These are phyloP conservation scores for Neopelma chrysocephalum DNA, from an alignment of 2,797 vertebrate genomes.

Conservation along the genomic window DNA sequence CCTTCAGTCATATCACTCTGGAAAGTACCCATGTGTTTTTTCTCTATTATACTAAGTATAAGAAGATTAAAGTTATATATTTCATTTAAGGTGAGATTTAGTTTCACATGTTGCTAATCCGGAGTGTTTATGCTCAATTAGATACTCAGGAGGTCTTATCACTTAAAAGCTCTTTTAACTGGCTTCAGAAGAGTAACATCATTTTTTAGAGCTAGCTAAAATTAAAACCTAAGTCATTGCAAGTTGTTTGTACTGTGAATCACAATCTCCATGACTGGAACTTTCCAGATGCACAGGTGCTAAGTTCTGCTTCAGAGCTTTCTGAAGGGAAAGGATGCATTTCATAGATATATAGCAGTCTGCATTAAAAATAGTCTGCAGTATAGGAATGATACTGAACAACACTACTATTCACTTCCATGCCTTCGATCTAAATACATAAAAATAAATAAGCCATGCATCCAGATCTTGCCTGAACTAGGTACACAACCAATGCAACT, in stretches of 20 bases:
- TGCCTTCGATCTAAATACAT: background rate
- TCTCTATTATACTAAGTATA: background rate
- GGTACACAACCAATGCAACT: background rate
- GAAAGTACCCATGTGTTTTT: background rate
- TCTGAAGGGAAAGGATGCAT: background rate
- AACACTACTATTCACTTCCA: background rate
- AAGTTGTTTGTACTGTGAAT: background rate
- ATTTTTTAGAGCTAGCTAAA: background rate
- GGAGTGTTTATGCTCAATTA: background rate
- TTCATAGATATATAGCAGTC: background rate
- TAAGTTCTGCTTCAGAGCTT: background rate
- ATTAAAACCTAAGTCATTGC: background rate
- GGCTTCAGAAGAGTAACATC: background rate
- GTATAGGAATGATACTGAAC: background rate
- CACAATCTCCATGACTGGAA: background rate
- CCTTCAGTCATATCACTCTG: background rate
- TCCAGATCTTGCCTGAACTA: background rate
- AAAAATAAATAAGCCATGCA: background rate
- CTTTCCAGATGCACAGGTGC: background rate
- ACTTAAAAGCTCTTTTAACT: background rate
- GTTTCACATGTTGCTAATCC: background rate
- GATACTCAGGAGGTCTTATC: background rate
- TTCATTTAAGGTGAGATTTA: conserved; percentile 7
- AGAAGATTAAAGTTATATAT: conserved; percentile 1
- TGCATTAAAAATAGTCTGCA: background rate